These are phyloP conservation scores for Mycalesis mineus DNA, from an alignment of 2,888 invertebrate genomes.

Conservation along the genomic window DNA sequence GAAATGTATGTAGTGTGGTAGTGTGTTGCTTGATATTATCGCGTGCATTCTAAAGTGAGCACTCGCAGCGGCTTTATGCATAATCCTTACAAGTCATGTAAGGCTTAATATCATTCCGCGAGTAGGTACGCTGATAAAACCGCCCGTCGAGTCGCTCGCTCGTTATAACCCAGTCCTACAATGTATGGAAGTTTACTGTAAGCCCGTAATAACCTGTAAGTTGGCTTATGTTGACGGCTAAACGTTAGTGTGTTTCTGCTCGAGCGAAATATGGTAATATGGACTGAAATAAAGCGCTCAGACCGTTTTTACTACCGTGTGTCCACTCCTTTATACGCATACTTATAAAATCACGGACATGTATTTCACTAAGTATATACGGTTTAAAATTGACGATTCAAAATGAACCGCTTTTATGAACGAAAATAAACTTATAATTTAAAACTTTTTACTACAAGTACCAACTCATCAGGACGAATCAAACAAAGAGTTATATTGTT, in stretches of 20 bases:
- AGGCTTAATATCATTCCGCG: conserved; percentile 18
- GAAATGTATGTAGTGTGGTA: too few relatives aligned
- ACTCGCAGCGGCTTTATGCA: conserved; percentile 9
- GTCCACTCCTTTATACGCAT: too few relatives aligned
- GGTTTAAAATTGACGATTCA: too few relatives aligned
- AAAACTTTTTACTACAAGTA: too few relatives aligned
- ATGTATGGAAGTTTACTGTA: conserved; percentile 21
- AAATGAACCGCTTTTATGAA: too few relatives aligned
- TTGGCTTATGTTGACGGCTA: conserved; percentile 23
- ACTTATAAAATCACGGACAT: too few relatives aligned
- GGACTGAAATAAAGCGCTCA: conserved; percentile 13
- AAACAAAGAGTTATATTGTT: too few relatives aligned
- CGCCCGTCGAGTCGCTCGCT: conserved; percentile 6
- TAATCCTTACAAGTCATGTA: conserved; percentile 18
- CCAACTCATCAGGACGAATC: too few relatives aligned
- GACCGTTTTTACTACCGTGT: not conserved
- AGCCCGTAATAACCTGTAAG: conserved; percentile 23
- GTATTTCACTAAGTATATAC: too few relatives aligned
- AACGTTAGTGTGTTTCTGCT: conserved; percentile 16
- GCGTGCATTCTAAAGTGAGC: conserved; percentile 3
- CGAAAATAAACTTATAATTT: too few relatives aligned
- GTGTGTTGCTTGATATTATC: conserved; percentile 9
- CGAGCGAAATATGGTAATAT: conserved; percentile 30
- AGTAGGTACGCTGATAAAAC: conserved; percentile 19
- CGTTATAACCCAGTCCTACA: conserved; percentile 19